A percentile compares a stretch with the other conserved stretches of the same genome.
Conservation (phyloP, 2,113 vertebrate species). For the Hepsetus odoe region DNA sequence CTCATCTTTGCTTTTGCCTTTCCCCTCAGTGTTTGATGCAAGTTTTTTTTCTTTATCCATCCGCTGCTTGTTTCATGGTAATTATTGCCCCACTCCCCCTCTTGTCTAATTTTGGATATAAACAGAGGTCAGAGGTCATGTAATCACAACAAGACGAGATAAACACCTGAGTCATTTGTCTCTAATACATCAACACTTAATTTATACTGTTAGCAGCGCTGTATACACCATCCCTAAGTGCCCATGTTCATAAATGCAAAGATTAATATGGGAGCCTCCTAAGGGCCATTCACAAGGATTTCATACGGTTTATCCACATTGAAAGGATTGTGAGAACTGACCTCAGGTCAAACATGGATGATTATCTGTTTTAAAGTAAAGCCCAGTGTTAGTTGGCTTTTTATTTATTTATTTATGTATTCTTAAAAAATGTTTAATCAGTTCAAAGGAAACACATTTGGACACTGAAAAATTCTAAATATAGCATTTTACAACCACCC, state of each 20-base stretch:
- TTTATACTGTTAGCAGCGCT: slow-evolving; percentile 70
- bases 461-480: too few species aligned
- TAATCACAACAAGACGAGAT: slow-evolving; percentile 87
- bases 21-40: slow-evolving; percentile 76
- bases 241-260: slow-evolving; percentile 65
- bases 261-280: slow-evolving; percentile 62
- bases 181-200: slow-evolving; percentile 52
- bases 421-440: too few species aligned
- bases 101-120: slow-evolving; percentile 75
- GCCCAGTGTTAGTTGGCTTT: background rate
- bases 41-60: slow-evolving; percentile 80
- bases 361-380: background rate
- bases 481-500: too few species aligned
- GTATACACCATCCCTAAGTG: slow-evolving; percentile 69
- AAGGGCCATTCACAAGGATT: background rate
- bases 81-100: slow-evolving; percentile 76
- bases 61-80: slow-evolving; percentile 69
- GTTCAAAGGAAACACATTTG: too few species aligned
- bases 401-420: too few species aligned
- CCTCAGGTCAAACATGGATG: background rate
- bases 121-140: slow-evolving; percentile 84
- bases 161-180: slow-evolving; percentile 87
- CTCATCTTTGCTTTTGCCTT: slow-evolving; percentile 81
- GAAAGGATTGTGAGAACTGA: background rate
- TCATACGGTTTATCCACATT: background rate